These are phyloP conservation scores for Penaeus vannamei DNA, from an alignment of 1,140 invertebrate genomes.

Conservation along the genomic window DNA sequence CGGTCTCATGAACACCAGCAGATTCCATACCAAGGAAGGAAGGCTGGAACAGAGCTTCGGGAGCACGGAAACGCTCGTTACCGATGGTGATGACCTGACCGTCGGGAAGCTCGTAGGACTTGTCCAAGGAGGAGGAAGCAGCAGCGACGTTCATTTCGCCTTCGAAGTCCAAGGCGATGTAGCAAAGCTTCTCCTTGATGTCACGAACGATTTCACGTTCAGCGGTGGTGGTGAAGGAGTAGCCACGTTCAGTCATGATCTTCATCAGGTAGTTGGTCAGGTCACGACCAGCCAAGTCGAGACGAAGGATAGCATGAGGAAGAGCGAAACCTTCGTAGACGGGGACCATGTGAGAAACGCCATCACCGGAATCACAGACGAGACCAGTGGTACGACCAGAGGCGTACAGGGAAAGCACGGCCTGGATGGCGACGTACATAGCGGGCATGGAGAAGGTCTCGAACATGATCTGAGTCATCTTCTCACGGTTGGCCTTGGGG, in stretches of 20 bases:
- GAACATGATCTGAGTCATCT: constrained; percentile 81
- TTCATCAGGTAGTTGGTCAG: background rate
- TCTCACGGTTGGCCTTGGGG: constrained; percentile 88
- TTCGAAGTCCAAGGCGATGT: constrained; percentile 9
- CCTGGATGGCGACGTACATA: constrained; percentile 38
- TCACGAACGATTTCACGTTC: too few species aligned
- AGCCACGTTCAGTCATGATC: too few species aligned
- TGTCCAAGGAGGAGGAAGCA: constrained; percentile 15
- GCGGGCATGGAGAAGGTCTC: constrained; percentile 73
- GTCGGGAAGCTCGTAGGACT: constrained; percentile 88
- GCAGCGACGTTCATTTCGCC: constrained; percentile 19
- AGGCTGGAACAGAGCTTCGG: constrained; percentile 96
- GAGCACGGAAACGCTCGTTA: constrained; percentile 97
- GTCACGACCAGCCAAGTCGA: constrained; percentile 18
- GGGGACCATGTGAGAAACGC: constrained; percentile 1
- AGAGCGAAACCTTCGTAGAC: constrained; percentile 19
- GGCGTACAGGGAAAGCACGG: constrained; percentile 9
- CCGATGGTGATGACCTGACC: constrained; percentile 96
- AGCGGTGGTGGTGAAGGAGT: too few species aligned
- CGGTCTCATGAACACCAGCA: constrained; percentile 17
- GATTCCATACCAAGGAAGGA: constrained; percentile 93
- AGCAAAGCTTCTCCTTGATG: constrained; percentile 6
- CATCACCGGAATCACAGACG: constrained; percentile 9
- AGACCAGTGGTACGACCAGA: constrained; percentile 13
- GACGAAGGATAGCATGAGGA: constrained; percentile 21